Base-by-base conservation (phyloP, 2,797 vertebrate species). In the Pangasius mekongensis region DNA sequence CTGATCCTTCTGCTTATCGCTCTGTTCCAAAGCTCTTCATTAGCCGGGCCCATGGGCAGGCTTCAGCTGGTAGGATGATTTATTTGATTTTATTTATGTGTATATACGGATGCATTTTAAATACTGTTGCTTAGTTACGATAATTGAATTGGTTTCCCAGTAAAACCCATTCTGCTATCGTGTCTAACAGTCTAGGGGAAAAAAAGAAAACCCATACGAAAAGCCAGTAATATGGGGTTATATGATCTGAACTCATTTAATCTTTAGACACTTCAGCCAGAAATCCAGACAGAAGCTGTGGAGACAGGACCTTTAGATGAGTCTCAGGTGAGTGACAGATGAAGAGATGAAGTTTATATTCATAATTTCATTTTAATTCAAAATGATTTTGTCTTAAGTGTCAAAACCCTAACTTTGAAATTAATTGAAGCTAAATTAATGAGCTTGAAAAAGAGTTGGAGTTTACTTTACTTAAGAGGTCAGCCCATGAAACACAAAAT, bases 1-100 rank as follows among this genome's bases (percentile, higher is more conserved):
- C 49, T 91, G 78, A 58, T 90, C 49, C 49, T 92, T 27, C 62
- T 91, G 36, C 82, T 92, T 54, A 78, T 90, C 27, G 49, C 71
- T n/a, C 2, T 81, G 62, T 56, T 92, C 47, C 69, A 5, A 82
- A 83, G 43, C 84, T 54, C 49, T 18, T 85, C 85, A 16, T 20
- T 86, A 27, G 88, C 88, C 66, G 69, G 87, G 8, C 89, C 90
- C 22, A 66, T 90, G 77, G 43, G 87, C 77, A 77, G 82, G 30
- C 82, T 88, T 87, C 87, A 87, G 24, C 56, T 85, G 90, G 91
- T 92, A 88, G 20, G 54, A 20, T 5, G 11, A 74, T 86, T 66
- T 13, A 24, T 43, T 64, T 64, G 0, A 3, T 18, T 33, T 16
- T 18, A 36, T 20, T 20, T 30, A 3, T 49, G 7, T n/a, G 7